phyloP scores from a whole-genome alignment of 2,888 invertebrate species.

The Harpagoxenus sublaevis region DNA sequence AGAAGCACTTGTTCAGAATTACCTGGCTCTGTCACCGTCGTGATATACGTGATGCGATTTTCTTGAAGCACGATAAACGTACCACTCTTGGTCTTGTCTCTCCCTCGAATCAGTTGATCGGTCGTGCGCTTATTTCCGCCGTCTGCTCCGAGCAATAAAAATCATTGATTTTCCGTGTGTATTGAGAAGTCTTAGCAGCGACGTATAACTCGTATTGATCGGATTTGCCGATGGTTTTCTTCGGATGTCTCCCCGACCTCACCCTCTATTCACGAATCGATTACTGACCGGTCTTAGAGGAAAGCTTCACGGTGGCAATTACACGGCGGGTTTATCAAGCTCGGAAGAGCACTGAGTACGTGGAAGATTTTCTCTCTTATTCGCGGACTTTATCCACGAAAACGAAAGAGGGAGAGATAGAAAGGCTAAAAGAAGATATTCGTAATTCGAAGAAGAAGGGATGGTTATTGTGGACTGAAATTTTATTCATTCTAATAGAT shows the following conservation, averaged over 20 bases:
- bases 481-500: constrained; percentile 20
- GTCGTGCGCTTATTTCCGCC: constrained; percentile 34
- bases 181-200: constrained; percentile 27
- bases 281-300: constrained; percentile 52
- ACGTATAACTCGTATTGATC: constrained; percentile 57
- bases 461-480: neutral
- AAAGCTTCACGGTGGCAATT: constrained; percentile 64
- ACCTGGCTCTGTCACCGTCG: neutral
- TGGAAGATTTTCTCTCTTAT: constrained; percentile 52
- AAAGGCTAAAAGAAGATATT: neutral
- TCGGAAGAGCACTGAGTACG: constrained; percentile 36
- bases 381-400: constrained; percentile 44
- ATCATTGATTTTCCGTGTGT: constrained; percentile 46
- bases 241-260: constrained; percentile 53
- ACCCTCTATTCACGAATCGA: constrained; percentile 53
- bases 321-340: constrained; percentile 61
- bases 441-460: neutral
- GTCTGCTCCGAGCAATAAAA: constrained; percentile 40
- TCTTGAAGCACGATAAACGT: constrained; percentile 27
- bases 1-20: neutral
- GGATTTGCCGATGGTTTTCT: constrained; percentile 70
- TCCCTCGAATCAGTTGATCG: constrained; percentile 9
- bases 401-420: neutral
- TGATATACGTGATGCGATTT: constrained; percentile 10
- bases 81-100: constrained; percentile 19